Evolutionary conservation across 2,797 vertebrate species (phyloP), one percentile per base, ranked within the genome.

Genomic region (Coranthus polyacanthus): DNA sequence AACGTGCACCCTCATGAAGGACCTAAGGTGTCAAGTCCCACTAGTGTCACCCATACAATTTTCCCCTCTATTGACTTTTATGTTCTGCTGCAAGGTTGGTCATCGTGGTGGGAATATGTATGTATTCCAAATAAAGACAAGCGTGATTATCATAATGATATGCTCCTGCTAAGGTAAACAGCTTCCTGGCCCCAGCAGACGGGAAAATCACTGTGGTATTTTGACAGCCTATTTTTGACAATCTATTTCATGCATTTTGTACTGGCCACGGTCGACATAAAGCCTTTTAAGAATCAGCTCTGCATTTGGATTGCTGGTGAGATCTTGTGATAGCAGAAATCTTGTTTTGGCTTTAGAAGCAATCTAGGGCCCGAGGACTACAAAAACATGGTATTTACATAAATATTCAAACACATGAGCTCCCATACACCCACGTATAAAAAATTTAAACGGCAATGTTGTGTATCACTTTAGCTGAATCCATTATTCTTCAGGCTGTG

Each of bases 11-110:
- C 76, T 70, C 39, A 6, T 58, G 76, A 84, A 89, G 75, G 79
- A 82, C 85, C 84, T 74, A 67, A 4, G 32, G 71, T 83, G 89
- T 91, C 88, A 88, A 82, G 84, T 88, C 70, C 72, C 64, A 66
- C 80, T 74, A 56, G 67, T 84, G 75, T 88, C 83, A 83, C 65
- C 84, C 72, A 39, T 70, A 78, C 80, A 81, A 87, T 90, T 90
- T 89, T 79, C 85, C 57, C 78, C 82, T 88, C 87, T 74, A 72
- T 88, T 88, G 89, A 86, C 87, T 90, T 88, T 85, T 84, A 86
- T 88, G 81, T 79, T 85, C 22, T 45, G 12, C 75, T 65, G 72
- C 79, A 85, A 87, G 83, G 90, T 85, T 89, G 82, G 72, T 63
- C 72, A 65, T 83, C 29, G 52, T 75, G 68, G 22, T 49, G 45